Base-by-base conservation (phyloP, 2,888 invertebrate species). In the Taenaris catops region DNA sequence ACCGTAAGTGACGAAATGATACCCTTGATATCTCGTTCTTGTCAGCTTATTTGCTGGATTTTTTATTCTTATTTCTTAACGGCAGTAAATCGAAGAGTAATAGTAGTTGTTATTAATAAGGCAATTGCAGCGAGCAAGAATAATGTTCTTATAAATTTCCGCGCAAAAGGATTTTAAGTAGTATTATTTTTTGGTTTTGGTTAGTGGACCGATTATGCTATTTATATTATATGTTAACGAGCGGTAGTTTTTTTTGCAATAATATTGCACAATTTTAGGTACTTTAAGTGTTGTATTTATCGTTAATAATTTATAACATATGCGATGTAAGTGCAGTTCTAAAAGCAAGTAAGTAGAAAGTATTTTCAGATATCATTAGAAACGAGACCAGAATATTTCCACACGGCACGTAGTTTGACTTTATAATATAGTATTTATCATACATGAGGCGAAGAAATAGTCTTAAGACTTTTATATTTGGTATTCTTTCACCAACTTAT, bases 401-500 rank as follows among this genome's bases (percentile, higher is more conserved):
- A 8, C 4, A 18, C 17, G 11, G 25, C 24, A 5, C 18, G 9
- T 18, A 32, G n/a, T 32, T 24, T 32, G 32, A 25, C 24, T 32
- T 25, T 32, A 10, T 25, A 25, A 32, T 32, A 18, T 32, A 5
- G 28, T 18, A 18, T 32, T 32, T 32, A 32, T 32, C 18, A 25
- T 18, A 32, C 32, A 32, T 11, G 32, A 24, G 32, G 16, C 10
- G 7, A 11, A 7, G 23, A 23, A 31, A 32, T 18, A 24, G 6
- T 23, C 23, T 32, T 14, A 24, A 24, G 24, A 10, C 14, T 25
- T 25, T 18, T 25, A 25, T 25, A 25, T 32, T 32, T 32, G 32
- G 24, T 25, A 32, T 24, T 32, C 32, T 32, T 32, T 32, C 24
- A 32, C 32, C 32, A 36, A 25, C 33, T 19, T 27, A 29, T 32